Percentiles rank a stretch among this genome's conserved stretches.
Evolutionary conservation across 2,797 vertebrate genomes (phyloP).

Genomic region (Pipistrellus pygmaeus): DNA sequence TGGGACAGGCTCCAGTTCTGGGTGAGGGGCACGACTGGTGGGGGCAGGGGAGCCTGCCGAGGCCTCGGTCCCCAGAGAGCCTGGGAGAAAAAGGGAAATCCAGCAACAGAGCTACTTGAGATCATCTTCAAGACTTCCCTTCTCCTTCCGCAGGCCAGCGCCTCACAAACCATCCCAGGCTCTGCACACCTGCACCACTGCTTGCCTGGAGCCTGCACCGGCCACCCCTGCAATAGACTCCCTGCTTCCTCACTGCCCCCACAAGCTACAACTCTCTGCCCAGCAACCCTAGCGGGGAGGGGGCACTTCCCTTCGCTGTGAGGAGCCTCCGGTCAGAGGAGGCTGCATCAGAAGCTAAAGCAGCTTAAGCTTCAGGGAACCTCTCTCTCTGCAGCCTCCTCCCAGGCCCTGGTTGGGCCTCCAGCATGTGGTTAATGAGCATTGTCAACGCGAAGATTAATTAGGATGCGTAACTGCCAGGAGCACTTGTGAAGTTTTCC

Average conservation of each 20-base stretch:
- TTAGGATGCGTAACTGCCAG: slow-evolving; percentile 31
- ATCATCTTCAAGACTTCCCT: background rate
- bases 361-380: background rate
- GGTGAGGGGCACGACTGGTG: accelerated
- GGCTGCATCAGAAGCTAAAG: background rate
- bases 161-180: background rate
- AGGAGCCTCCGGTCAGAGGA: background rate
- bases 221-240: background rate
- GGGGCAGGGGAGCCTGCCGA: accelerated
- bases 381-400: background rate
- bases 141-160: background rate
- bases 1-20: background rate
- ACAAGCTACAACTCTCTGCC: background rate
- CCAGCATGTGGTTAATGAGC: background rate
- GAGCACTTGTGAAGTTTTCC: background rate
- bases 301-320: background rate
- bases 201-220: no score
- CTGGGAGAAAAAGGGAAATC: background rate
- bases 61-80: background rate
- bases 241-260: background rate
- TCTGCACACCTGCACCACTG: accelerated
- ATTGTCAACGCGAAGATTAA: background rate
- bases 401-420: accelerated
- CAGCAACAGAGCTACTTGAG: no score
- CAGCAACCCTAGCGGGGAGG: background rate